Base-by-base conservation (phyloP, 2,888 invertebrate species). In the Melitaea athalia region DNA sequence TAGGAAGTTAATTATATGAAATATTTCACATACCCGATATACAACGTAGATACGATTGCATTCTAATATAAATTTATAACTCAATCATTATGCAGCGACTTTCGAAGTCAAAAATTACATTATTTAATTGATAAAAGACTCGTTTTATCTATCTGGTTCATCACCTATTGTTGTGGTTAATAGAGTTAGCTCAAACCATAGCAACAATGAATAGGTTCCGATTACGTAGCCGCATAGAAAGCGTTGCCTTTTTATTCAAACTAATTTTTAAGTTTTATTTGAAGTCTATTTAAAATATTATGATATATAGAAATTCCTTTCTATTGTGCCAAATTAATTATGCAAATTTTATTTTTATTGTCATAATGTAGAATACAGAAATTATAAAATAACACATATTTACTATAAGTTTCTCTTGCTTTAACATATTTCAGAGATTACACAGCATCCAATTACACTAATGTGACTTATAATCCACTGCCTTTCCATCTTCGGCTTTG, bases 81-180 rank as follows among this genome's bases (percentile, higher is more conserved):
- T 61, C 52, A 42, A 66, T 62, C 60, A 49, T 68, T 60, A 49
- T 45, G 67, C 65, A 67, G 63, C 69, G 52, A 72, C 70, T 74
- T 72, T 72, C 74, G 65, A 71, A 65, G 55, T 69, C 59, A 49
- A 65, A 69, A 70, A 74, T 72, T 70, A 74, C 72, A 67, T 74
- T 74, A 74, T 72, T 74, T 74, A 72, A 74, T 74, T 73, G 73
- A 72, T 73, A 72, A 73, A 72, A 73, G 64, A 64, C 72, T 65
- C 59, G 72, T 61, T 63, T 76, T 75, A 75, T 76, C 76, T 74
- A 76, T 67, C 52, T 74, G 73, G 75, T 69, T 71, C 76, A 76
- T 76, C 76, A 67, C 63, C 75, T 71, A 76, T 76, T 75, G 75
- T 75, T 75, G 63, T 70, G 67, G 68, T 53, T 72, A 73, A 73